These are phyloP conservation scores for Casuarius casuarius DNA, from an alignment of 2,113 vertebrate species.

Conservation along the genomic window DNA sequence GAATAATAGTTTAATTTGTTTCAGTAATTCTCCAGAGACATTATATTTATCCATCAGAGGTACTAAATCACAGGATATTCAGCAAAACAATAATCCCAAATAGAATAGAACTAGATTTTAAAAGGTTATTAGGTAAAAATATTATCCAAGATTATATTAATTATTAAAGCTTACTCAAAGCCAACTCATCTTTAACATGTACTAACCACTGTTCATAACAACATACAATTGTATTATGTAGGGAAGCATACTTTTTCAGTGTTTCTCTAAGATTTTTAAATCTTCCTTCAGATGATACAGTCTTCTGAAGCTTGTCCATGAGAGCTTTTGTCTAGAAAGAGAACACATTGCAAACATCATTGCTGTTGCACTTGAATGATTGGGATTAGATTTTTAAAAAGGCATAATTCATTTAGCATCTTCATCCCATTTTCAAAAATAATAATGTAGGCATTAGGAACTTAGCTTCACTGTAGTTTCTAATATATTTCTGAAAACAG, in stretches of 20 bases:
- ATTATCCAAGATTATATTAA: background rate
- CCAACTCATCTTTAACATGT: background rate
- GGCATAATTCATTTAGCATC: background rate
- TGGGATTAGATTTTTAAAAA: background rate
- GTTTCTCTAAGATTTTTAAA: slow-evolving; percentile 99
- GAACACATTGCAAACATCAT: slow-evolving; percentile 40
- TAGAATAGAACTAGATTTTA: background rate
- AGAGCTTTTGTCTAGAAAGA: slow-evolving; percentile 90
- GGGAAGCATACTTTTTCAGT: slow-evolving; percentile 92
- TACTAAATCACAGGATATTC: background rate
- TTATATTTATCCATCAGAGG: background rate
- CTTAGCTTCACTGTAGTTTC: background rate
- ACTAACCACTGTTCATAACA: background rate
- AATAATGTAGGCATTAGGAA: background rate
- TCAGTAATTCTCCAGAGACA: background rate
- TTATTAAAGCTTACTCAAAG: slow-evolving; percentile 5
- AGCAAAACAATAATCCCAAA: background rate
- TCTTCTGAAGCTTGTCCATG: slow-evolving; percentile 99
- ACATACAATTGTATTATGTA: background rate
- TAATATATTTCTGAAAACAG: background rate
- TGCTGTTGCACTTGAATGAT: background rate
- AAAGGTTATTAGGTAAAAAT: background rate
- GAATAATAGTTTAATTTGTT: slow-evolving; percentile 38
- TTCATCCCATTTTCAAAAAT: background rate
- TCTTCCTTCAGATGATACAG: slow-evolving; percentile 95